A percentile compares a stretch with the other conserved stretches of the same genome.
Conservation (phyloP, 2,797 vertebrate species). For the Chaunax sp. region DNA sequence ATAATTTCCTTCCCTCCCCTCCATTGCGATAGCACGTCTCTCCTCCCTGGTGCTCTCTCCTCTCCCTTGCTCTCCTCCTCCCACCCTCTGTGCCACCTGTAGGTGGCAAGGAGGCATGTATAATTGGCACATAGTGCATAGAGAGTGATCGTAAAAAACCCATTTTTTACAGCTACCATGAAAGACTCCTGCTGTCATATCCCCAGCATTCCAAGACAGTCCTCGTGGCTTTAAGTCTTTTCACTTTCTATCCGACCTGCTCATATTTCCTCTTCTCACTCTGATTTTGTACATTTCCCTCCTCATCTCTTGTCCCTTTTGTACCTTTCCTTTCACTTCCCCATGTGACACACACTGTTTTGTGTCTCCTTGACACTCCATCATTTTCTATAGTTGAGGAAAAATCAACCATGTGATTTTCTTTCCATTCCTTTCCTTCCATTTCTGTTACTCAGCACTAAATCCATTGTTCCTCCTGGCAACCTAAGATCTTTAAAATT, state of each 20-base stretch:
- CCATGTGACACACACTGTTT: constrained; percentile 24
- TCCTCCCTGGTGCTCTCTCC: constrained; percentile 9
- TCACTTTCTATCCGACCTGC: constrained; percentile 19
- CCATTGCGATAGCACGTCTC: constrained; percentile 10
- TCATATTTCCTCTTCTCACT: constrained; percentile 42
- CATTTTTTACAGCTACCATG: constrained; percentile 53
- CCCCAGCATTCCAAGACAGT: constrained; percentile 48
- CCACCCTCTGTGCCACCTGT: constrained; percentile 36
- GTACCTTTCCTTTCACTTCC: constrained; percentile 23
- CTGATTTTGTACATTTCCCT: constrained; percentile 30
- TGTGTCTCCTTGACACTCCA: constrained; percentile 3
- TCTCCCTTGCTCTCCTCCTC: constrained; percentile 12
- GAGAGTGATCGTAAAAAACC: constrained; percentile 54
- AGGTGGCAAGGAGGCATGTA: constrained; percentile 58
- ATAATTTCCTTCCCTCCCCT: constrained; percentile 8
- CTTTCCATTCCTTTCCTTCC: background rate
- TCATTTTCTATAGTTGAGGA: too few species aligned
- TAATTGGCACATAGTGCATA: constrained; percentile 60
- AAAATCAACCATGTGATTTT: too few species aligned
- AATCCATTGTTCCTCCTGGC: too few species aligned
- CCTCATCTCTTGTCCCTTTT: constrained; percentile 3
- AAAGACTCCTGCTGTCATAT: constrained; percentile 60
- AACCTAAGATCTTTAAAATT: background rate
- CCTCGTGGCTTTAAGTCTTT: constrained; percentile 39
- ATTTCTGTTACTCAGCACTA: too few species aligned